Conservation (phyloP, 2,797 vertebrate genomes). For the Phoxinus dragarum region DNA sequence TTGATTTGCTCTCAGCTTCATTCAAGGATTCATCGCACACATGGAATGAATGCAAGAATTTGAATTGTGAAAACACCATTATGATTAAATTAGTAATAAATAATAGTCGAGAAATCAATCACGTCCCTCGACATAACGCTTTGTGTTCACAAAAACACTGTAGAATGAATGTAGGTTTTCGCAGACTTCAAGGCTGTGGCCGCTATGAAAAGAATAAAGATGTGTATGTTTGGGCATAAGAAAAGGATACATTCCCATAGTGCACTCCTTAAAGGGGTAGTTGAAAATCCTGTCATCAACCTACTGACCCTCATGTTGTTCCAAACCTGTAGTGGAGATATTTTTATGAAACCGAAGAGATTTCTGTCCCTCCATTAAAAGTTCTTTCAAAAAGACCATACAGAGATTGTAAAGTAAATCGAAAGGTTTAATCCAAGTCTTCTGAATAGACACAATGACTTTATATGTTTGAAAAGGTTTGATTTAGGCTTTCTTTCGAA, state of each 20-base stretch:
- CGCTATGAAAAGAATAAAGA: background rate
- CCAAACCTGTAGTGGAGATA: background rate
- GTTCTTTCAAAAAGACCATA: background rate
- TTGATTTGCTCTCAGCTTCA: background rate
- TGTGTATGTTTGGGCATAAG: background rate
- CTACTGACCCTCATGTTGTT: background rate
- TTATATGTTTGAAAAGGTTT: background rate
- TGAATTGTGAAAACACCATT: background rate
- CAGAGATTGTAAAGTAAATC: background rate
- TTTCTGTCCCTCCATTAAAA: background rate
- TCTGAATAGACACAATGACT: background rate
- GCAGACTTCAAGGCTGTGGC: constrained; percentile 4
- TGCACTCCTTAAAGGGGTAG: background rate
- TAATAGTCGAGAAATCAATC: background rate
- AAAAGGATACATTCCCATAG: constrained; percentile 2
- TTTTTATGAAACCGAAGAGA: background rate
- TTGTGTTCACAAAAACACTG: background rate
- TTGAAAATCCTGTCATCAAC: background rate
- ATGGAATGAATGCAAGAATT: background rate
- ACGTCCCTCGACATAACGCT: constrained; percentile 9
- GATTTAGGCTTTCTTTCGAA: background rate
- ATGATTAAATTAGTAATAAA: background rate
- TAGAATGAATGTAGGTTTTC: background rate
- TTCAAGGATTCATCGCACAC: background rate
- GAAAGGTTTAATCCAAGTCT: background rate